Conservation (phyloP, 2,888 invertebrate species). For the Philereme vetulata region DNA sequence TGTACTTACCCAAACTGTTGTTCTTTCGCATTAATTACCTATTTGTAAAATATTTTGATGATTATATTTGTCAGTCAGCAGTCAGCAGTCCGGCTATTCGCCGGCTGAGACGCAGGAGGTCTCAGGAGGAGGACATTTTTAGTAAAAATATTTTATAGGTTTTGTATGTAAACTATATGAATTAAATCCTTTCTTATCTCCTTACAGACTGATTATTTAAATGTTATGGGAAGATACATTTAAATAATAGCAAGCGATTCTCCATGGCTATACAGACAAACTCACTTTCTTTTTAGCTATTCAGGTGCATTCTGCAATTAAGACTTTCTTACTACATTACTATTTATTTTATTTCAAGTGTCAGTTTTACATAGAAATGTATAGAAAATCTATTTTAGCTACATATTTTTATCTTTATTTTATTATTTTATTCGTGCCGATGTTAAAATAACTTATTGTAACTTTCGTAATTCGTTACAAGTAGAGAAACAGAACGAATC, state of each 20-base stretch:
- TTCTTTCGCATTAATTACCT: no score
- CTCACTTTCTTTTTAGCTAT: constrained; percentile 34
- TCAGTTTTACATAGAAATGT: background rate
- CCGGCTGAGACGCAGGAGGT: no score
- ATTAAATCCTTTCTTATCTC: constrained; percentile 1
- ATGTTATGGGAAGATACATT: constrained; percentile 13
- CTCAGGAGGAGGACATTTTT: no score
- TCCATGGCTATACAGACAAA: constrained; percentile 13
- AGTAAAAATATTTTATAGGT: no score
- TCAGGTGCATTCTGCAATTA: constrained; percentile 19
- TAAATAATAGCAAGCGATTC: constrained; percentile 24
- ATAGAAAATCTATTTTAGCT: background rate
- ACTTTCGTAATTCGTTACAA: no score
- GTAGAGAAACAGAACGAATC: no score
- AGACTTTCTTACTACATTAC: constrained; percentile 32
- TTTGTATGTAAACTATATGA: background rate
- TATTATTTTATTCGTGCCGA: no score
- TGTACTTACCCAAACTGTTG: no score
- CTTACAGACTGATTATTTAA: constrained; percentile 12
- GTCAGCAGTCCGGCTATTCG: no score
- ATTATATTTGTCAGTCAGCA: no score
- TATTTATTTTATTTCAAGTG: constrained; percentile 26
- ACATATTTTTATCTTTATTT: background rate
- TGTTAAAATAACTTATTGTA: no score
- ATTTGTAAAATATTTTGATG: no score